These are phyloP conservation scores for Tethya wilhelma DNA, from an alignment of 37 sponge, comb jelly and placozoan species.

Conservation along the genomic window DNA sequence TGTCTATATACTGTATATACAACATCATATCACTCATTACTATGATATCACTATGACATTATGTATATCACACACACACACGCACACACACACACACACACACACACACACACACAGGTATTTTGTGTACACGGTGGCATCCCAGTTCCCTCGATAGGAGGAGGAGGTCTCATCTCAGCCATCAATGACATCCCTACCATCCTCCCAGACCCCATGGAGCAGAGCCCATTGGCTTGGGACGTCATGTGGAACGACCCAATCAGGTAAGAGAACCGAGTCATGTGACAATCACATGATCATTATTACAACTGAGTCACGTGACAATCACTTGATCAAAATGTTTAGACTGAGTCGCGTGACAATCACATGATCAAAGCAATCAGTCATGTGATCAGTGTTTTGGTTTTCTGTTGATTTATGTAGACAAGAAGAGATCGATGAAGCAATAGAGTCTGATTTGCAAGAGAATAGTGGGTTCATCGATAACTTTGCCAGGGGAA, in stretches of 20 bases:
- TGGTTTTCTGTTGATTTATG: not conserved
- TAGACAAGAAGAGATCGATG: conserved; percentile 68
- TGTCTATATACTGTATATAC: not conserved
- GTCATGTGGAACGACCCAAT: conserved; percentile 97
- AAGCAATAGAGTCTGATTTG: conserved; percentile 41
- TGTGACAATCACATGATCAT: conserved; percentile 7
- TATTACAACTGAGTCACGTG: too few relatives aligned
- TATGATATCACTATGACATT: too few relatives aligned
- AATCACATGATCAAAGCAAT: too few relatives aligned
- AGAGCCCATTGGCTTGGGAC: conserved; percentile 91
- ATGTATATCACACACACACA: too few relatives aligned
- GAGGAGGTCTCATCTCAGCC: conserved; percentile 65
- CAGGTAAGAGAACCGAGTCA: conserved; percentile 54
- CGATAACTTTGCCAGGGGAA: conserved; percentile 80
- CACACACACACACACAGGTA: too few relatives aligned
- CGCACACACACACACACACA: too few relatives aligned
- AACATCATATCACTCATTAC: not conserved
- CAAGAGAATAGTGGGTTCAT: conserved; percentile 70
- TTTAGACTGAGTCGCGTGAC: too few relatives aligned
- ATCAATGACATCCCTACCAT: conserved; percentile 78
- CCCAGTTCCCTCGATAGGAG: conserved; percentile 68
- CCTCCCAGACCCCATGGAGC: conserved; percentile 78
- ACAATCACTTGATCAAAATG: too few relatives aligned
- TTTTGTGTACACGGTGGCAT: conserved; percentile 95
- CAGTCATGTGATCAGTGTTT: not conserved